Percentiles rank a stretch among this genome's conserved stretches.
Conservation (phyloP, 2,797 vertebrate species). For the Hybognathus amarus region DNA sequence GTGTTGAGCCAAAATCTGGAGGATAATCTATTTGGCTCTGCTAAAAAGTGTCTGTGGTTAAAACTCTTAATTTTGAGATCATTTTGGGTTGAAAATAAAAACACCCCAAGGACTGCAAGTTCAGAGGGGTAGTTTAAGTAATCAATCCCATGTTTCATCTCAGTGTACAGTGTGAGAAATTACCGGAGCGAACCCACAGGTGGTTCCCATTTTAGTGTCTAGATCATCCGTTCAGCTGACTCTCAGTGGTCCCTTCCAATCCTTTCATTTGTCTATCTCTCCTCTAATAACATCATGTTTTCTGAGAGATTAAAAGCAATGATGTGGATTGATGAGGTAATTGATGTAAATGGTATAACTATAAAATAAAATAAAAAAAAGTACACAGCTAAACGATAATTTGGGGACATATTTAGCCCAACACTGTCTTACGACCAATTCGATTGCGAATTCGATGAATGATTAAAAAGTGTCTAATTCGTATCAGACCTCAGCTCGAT, state of each 20-base stretch:
- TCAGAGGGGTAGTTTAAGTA: slow-evolving; percentile 50
- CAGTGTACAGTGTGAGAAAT: slow-evolving; percentile 31
- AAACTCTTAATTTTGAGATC: slow-evolving; percentile 61
- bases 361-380: not conserved
- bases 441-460: no score
- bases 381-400: not conserved
- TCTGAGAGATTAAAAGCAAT: not conserved
- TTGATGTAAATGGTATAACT: not conserved
- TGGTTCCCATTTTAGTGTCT: slow-evolving; percentile 55
- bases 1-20: slow-evolving; percentile 39
- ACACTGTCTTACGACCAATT: no score
- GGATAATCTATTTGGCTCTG: slow-evolving; percentile 60
- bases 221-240: slow-evolving; percentile 44
- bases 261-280: slow-evolving; percentile 41
- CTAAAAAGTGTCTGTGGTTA: slow-evolving; percentile 59
- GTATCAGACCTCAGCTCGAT: no score
- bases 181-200: slow-evolving; percentile 43
- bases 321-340: slow-evolving; percentile 5
- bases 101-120: slow-evolving; percentile 52
- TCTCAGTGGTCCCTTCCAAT: slow-evolving; percentile 19
- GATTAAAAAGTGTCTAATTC: no score
- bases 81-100: slow-evolving; percentile 60
- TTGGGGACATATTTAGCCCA: not conserved
- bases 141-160: slow-evolving; percentile 59
- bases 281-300: slow-evolving; percentile 17